Evolutionary conservation across 37 sponge, comb jelly and placozoan species (phyloP), one percentile per base, ranked within the genome.

Genomic region (Ephydatia muelleri): DNA sequence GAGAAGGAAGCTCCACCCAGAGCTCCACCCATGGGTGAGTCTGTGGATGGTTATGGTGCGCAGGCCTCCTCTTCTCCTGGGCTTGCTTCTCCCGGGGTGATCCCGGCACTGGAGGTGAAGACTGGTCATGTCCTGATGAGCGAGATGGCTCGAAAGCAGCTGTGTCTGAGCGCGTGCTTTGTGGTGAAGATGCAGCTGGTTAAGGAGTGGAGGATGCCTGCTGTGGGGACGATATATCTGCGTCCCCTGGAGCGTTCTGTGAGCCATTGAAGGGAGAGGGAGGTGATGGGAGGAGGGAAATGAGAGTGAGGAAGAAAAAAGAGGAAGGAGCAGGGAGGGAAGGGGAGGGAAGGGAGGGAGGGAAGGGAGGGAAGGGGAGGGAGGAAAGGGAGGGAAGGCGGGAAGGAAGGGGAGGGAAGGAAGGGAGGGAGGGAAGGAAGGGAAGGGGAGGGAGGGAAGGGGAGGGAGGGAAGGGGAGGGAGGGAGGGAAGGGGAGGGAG

Each of bases 51-150:
- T 67, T 80, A 67, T 38, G 38, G 47, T 29, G 68, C 38, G 47
- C 3, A 32, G 9, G 27, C 6, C 25, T 29, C 72, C 23, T 23
- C 40, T 40, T 21, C 64, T 16, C 57, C 72, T 21, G 22, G n/a
- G n/a, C 11, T 9, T 23, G 25, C n/a, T 70, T 27, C 28, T 31
- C 40, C 26, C 26, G 25, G 38, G 73, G 25, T n/a, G n/a, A 49
- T 21, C 29, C 35, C n/a, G 5, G 82, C 6, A 38, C 25, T 82
- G 12, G 26, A 43, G 9, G 68, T 90, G 27, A 49, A 47, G 22
- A 83, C 91, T 22, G 93, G 93, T 33, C 95, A 95, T 64, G 67
- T 95, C 26, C 82, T 95, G 65, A 74, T 92, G 82, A 89, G 92
- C 70, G 85, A 90, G 35, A 3, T 77, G 30, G 84, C 89, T 3